Base-by-base conservation (phyloP, 2,888 invertebrate genomes). In the Rhodophaea formosa region DNA sequence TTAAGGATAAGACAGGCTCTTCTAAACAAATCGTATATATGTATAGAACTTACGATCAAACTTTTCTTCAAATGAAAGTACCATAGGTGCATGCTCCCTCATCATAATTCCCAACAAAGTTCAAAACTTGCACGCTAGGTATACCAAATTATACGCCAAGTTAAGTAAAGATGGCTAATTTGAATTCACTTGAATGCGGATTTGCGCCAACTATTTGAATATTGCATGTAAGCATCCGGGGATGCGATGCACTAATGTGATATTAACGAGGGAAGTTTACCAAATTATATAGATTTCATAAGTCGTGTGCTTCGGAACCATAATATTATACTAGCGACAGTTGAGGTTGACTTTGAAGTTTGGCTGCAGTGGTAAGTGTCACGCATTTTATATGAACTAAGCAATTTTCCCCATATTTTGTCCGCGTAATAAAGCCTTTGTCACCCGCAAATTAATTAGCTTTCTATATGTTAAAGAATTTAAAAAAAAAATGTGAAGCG, bases 141-240 rank as follows among this genome's bases (percentile, higher is more conserved):
- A 30, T 14, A 10, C 35, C 32, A 51, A 51, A 51, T 51, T 51
- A 32, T 51, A 51, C 35, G 15, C 30, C 10, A 51, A 51, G 51
- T 35, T 51, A 7, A n/a, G 32, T 30, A 49, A 49, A 49, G 67
- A 71, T 64, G 71, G 72, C 70, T 79, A 82, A 77, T 81, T 73
- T 74, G 70, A 74, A 80, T 82, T 82, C 80, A 79, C 77, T 82
- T 68, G 68, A 58, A 64, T 62, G 72, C 81, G 82, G 80, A 77
- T 59, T 49, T 30, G 53, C 44, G 82, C 80, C 81, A 84, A 80
- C 66, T 70, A 58, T 63, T 51, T 61, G 65, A 69, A 68, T 77
- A 74, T 73, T 72, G 70, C 75, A 69, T 70, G 58, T 58, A 59
- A 60, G 61, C 61, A 47, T 59, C 62, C 46, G 32, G 45, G 16